A percentile compares a stretch with the other conserved stretches of the same genome.
Evolutionary conservation across 2,888 invertebrate genomes (phyloP).

Genomic region (Eristalis pertinax): DNA sequence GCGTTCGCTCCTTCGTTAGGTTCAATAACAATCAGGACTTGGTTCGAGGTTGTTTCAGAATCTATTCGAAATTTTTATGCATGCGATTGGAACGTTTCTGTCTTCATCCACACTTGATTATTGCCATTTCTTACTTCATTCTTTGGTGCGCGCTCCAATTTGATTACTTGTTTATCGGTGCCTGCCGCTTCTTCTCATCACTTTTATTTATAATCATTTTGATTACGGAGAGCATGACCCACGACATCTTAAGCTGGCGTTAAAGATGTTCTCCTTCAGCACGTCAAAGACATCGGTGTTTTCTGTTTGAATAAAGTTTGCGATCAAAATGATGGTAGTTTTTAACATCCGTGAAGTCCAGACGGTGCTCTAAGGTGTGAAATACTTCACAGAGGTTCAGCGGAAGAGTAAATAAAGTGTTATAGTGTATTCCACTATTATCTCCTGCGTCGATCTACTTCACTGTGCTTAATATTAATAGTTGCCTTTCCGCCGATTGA

Average conservation of each 20-base stretch:
- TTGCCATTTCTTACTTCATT: background rate
- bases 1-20: background rate
- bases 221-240: slow-evolving; percentile 46
- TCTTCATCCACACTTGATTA: background rate
- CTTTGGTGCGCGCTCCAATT: background rate
- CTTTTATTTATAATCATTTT: slow-evolving; percentile 21
- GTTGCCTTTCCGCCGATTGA: slow-evolving; percentile 17
- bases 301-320: background rate
- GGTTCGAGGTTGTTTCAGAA: background rate
- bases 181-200: background rate
- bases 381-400: background rate
- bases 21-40: background rate
- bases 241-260: slow-evolving; percentile 23
- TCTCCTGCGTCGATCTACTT: slow-evolving; percentile 20
- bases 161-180: too few species aligned
- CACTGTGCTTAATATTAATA: too few species aligned
- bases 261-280: background rate
- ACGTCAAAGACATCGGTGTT: background rate
- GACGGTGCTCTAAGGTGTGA: background rate
- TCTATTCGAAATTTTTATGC: background rate
- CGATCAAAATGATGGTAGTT: background rate
- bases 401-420: background rate
- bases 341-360: too few species aligned
- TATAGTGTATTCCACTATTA: slow-evolving; percentile 14
- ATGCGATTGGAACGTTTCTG: background rate